Evolutionary conservation across 2,113 vertebrate genomes (phyloP).

Genomic region (Ginglymostoma cirratum): DNA sequence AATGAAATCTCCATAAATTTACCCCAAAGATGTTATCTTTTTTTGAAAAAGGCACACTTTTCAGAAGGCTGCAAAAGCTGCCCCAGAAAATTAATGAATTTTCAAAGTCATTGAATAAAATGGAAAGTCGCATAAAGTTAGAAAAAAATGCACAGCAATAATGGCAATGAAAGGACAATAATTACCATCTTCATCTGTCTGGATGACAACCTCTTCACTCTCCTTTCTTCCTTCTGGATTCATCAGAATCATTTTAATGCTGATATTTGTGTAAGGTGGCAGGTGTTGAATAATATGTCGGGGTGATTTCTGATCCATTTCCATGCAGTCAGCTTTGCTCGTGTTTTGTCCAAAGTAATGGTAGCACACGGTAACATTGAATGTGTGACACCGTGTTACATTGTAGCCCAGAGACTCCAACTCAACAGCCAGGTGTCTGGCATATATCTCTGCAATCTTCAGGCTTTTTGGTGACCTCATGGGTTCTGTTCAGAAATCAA

Average conservation of each 20-base stretch:
- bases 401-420: slow-evolving; percentile 98
- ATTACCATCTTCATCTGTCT: slow-evolving; percentile 93
- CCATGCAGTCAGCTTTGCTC: slow-evolving; percentile 87
- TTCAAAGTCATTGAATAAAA: not conserved
- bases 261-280: slow-evolving; percentile 93
- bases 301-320: slow-evolving; percentile 97
- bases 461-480: slow-evolving; percentile 93
- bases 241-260: slow-evolving; percentile 96
- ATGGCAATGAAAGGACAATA: not conserved
- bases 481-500: slow-evolving; percentile 66
- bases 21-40: not conserved
- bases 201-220: slow-evolving; percentile 90
- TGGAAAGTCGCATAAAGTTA: not conserved
- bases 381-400: slow-evolving; percentile 96
- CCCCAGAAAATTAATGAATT: not conserved
- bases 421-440: slow-evolving; percentile 87
- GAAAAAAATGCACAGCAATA: not conserved
- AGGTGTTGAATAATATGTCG: slow-evolving; percentile 82
- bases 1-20: not conserved
- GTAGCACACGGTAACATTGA: slow-evolving; percentile 97
- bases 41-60: not conserved
- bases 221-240: slow-evolving; percentile 96
- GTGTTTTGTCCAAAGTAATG: slow-evolving; percentile 82
- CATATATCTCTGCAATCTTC: slow-evolving; percentile 89
- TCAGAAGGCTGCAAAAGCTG: not conserved